A percentile compares a stretch with the other conserved stretches of the same genome.
Evolutionary conservation across 2,113 vertebrate genomes (phyloP).

Genomic region (Actenoides lindsayi): DNA sequence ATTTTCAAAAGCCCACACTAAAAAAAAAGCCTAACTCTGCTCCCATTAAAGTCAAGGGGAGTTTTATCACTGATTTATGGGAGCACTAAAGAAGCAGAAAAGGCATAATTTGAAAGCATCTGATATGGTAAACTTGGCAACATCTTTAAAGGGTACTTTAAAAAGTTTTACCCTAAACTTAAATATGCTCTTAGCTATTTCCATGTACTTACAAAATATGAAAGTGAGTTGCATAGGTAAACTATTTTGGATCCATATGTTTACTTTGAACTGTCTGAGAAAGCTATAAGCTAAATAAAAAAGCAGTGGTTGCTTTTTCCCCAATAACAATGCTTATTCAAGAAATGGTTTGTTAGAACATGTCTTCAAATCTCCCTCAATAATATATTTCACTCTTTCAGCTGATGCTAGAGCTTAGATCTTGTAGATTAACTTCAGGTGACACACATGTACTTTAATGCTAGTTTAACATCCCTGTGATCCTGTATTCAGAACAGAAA

Average conservation of each 20-base stretch:
- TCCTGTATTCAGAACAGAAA: neutral
- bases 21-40: neutral
- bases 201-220: neutral
- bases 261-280: neutral
- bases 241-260: neutral
- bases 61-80: neutral
- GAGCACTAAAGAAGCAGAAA: neutral
- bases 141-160: neutral
- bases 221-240: neutral
- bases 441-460: neutral
- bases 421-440: neutral
- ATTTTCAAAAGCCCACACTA: neutral
- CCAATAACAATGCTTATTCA: neutral
- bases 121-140: neutral
- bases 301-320: neutral
- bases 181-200: neutral
- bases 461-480: neutral
- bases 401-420: neutral
- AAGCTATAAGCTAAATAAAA: neutral
- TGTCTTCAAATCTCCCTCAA: neutral
- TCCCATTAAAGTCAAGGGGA: neutral
- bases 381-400: neutral
- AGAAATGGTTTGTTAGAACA: neutral
- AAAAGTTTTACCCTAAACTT: neutral
- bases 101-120: neutral